Percentiles rank a stretch among this genome's conserved stretches.
Conservation (phyloP, 2,888 invertebrate species). For the Lithosia quadra region DNA sequence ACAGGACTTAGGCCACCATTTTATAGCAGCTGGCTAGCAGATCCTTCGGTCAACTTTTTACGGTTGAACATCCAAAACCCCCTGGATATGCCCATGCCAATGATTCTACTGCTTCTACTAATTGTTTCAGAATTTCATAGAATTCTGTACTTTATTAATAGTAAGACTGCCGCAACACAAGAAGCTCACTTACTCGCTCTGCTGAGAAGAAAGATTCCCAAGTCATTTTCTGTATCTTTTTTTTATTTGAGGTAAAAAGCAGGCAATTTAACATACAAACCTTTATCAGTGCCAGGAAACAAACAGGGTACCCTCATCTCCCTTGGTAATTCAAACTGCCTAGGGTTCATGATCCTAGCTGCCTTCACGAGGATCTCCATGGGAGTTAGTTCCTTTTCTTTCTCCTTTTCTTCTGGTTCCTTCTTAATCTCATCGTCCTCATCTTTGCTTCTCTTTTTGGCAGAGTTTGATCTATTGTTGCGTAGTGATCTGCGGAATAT, state of each 20-base stretch:
- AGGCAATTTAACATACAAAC: constrained; percentile 6
- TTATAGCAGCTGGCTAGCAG: too few relatives aligned
- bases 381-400: constrained; percentile 84
- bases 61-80: too few relatives aligned
- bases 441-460: constrained; percentile 68
- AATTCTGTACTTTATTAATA: too few relatives aligned
- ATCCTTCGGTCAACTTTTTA: too few relatives aligned
- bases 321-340: constrained; percentile 95
- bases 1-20: too few relatives aligned
- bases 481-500: constrained; percentile 58
- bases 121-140: too few relatives aligned
- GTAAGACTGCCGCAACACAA: too few relatives aligned
- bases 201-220: too few relatives aligned
- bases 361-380: constrained; percentile 93
- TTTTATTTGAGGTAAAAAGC: too few relatives aligned
- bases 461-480: constrained; percentile 67
- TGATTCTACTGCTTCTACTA: too few relatives aligned
- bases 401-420: constrained; percentile 41
- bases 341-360: constrained; percentile 94
- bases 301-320: constrained; percentile 92
- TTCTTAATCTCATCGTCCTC: constrained; percentile 63
- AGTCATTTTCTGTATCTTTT: background rate
- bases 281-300: constrained; percentile 94
- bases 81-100: too few relatives aligned
- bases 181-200: too few relatives aligned